Conservation (phyloP, 2,113 vertebrate genomes). For the Clarias magur region DNA sequence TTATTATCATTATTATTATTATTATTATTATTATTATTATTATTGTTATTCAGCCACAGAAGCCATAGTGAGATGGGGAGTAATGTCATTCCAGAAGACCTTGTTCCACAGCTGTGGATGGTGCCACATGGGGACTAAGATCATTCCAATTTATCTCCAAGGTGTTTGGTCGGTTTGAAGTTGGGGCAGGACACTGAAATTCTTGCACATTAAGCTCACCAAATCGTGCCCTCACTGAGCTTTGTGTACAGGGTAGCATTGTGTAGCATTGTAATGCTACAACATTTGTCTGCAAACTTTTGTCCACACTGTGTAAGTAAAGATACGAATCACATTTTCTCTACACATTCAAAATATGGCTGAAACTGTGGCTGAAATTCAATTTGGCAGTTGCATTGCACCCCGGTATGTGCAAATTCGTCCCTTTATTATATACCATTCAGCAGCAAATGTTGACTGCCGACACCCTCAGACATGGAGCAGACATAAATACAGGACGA, state of each 20-base stretch:
- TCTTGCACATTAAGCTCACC: not conserved
- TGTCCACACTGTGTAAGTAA: not conserved
- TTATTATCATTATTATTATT: too few relatives aligned
- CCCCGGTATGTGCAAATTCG: not conserved
- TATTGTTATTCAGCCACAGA: not conserved
- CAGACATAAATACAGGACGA: not conserved
- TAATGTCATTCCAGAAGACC: not conserved
- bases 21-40: too few relatives aligned
- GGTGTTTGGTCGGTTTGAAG: not conserved
- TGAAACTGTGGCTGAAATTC: not conserved
- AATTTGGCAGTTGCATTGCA: not conserved
- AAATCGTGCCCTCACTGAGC: not conserved
- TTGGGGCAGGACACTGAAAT: not conserved
- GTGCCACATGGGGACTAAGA: not conserved
- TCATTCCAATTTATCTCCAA: not conserved
- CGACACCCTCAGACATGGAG: not conserved
- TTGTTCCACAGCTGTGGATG: too few relatives aligned
- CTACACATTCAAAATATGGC: not conserved
- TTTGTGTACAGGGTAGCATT: not conserved
- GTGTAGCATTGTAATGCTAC: not conserved
- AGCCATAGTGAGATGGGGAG: not conserved
- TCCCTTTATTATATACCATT: not conserved
- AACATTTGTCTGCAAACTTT: not conserved
- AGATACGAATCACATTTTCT: not conserved
- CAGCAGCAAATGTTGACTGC: not conserved